Base-by-base conservation (phyloP, 2,888 invertebrate genomes). In the Nephrotoma appendiculata region DNA sequence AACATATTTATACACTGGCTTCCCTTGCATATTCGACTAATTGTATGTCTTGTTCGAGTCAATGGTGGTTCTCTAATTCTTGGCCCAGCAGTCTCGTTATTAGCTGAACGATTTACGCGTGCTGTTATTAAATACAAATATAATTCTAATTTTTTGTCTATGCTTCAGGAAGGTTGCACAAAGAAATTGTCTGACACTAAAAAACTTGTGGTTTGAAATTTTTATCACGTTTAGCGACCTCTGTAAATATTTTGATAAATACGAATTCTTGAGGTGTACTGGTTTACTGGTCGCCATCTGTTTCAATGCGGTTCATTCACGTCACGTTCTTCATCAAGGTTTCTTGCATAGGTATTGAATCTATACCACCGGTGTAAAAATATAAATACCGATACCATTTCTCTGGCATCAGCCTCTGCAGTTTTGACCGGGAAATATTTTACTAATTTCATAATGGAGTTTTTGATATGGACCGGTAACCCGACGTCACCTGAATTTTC, bases 141-240 rank as follows among this genome's bases (percentile, higher is more conserved):
- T 41, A n/a, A n/a, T n/a, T n/a, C n/a, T n/a, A n/a, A n/a, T n/a
- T n/a, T n/a, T n/a, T n/a, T n/a, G n/a, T n/a, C n/a, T n/a, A n/a
- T n/a, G n/a, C n/a, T n/a, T n/a, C n/a, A n/a, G n/a, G n/a, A n/a
- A n/a, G 93, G 88, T 44, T 92, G 88, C 87, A 94, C 90, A 90
- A 94, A 98, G 91, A 92, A 96, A 98, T 90, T 98, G 97, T 87
- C 98, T 91, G 90, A 96, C 95, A 99, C 98, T 89, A 98, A 96
- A 88, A 97, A 93, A 86, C n/a, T n/a, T n/a, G n/a, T n/a, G n/a
- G n/a, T n/a, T n/a, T n/a, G n/a, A n/a, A n/a, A n/a, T n/a, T n/a
- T n/a, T n/a, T 92, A 90, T 95, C 93, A 86, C 94, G 92, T 57
- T 90, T 90, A 86, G 92, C 92, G 86, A 98, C 95, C 92, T 98